phyloP scores from a whole-genome alignment of 2,113 vertebrate genomes.

The Erpornis zantholeuca region DNA sequence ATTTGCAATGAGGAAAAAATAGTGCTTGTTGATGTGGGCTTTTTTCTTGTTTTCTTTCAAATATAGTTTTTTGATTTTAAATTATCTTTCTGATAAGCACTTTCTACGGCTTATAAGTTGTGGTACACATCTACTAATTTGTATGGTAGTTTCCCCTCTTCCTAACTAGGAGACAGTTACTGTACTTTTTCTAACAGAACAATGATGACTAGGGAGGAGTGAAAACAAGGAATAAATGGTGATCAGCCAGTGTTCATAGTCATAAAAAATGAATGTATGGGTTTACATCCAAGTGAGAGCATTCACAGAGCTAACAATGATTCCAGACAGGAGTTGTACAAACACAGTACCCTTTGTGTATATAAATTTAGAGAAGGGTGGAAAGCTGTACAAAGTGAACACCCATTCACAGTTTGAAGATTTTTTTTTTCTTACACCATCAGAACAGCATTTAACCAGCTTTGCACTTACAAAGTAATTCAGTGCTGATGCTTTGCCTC shows the following conservation, averaged over 20 bases:
- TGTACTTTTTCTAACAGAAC: background rate
- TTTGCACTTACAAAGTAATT: constrained; percentile 9
- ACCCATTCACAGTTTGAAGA: background rate
- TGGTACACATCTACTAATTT: background rate
- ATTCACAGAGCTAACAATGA: background rate
- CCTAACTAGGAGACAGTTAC: background rate
- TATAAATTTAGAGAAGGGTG: background rate
- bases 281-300: background rate
- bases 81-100: background rate
- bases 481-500: background rate
- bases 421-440: background rate
- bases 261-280: background rate
- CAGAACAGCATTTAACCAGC: background rate
- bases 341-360: background rate
- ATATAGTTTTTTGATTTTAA: background rate
- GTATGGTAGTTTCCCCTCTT: background rate
- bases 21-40: background rate
- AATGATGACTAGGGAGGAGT: background rate
- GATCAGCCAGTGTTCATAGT: background rate
- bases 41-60: background rate
- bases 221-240: background rate
- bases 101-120: background rate
- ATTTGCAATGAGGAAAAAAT: background rate
- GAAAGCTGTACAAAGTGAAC: background rate
- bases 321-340: background rate